Base-by-base conservation (phyloP, 2,797 vertebrate genomes). In the Sphenodon punctatus region DNA sequence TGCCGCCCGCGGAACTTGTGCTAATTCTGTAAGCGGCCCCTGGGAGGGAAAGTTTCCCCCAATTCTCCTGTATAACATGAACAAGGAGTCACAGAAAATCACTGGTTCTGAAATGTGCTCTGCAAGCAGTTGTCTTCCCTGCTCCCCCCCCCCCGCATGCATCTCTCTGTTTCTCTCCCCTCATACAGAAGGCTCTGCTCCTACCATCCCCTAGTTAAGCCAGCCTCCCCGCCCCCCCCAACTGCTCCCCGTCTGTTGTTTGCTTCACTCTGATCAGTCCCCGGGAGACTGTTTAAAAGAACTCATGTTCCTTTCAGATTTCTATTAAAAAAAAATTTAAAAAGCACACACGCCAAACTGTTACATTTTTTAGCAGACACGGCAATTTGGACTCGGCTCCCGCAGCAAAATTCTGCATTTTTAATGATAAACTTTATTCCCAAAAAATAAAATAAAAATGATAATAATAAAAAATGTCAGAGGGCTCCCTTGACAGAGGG, bases 161-260 rank as follows among this genome's bases (percentile, higher is more conserved):
- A 67, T 46, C 4, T 19, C 59, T 65, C 25, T 69, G 58, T 30
- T 67, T 78, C 41, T 51, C 42, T 69, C 70, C 78, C 68, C 38
- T 1, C 38, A 38, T 27, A 81, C 87, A 89, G 87, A 91, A 30
- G 76, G 78, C 78, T 88, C 75, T 69, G 80, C 75, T 91, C 88
- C 89, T 83, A 89, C 91, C 80, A 68, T 80, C 79, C 87, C 83
- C 87, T 89, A 89, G n/a, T n/a, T n/a, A n/a, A n/a, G 79, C 70
- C 75, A 64, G 0, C 7, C 19, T 68, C 81, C 75, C 80, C 81
- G 70, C 79, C 73, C 67, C 85, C 75, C 88, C 89, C 89, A 41
- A 7, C 39, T 19, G 30, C 15, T 65, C 13, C 87, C 86, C 53
- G 13, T 84, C 88, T 91, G 90, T 84, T 91, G 85, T 86, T 89